phyloP scores from a whole-genome alignment of 2,797 vertebrate species.

The Calcarius lapponicus region DNA sequence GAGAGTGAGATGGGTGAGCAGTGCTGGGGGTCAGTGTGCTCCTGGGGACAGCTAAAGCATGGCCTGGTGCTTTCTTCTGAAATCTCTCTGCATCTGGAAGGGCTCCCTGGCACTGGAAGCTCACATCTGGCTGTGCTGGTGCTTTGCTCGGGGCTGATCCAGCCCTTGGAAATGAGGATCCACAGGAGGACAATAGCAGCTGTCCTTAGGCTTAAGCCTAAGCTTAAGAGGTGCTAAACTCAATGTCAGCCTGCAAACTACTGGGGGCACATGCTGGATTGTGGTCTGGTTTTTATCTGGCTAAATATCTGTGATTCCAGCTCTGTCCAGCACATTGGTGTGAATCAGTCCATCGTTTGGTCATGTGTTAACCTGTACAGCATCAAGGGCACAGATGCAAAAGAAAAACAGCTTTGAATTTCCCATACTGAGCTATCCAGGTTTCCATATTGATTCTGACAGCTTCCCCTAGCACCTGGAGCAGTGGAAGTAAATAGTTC shows the following conservation, averaged over 20 bases:
- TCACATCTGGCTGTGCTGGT: neutral
- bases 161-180: neutral
- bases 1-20: accelerated
- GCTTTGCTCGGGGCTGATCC: neutral
- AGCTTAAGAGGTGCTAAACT: neutral
- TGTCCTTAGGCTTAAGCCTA: neutral
- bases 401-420: neutral
- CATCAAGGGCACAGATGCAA: neutral
- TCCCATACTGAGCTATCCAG: neutral
- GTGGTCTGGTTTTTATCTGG: neutral
- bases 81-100: neutral
- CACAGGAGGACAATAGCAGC: neutral
- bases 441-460: neutral
- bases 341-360: neutral
- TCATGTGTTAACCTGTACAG: neutral
- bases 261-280: neutral
- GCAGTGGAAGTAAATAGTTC: neutral
- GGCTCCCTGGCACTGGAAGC: neutral
- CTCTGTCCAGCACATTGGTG: neutral
- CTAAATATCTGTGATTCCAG: neutral
- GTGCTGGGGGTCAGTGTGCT: neutral
- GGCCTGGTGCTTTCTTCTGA: neutral
- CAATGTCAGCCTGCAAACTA: neutral
- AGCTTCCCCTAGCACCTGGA: neutral
- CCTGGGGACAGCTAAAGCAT: neutral